These are phyloP conservation scores for Agelas oroides DNA, from an alignment of 37 sponge, comb jelly and placozoan genomes.

Conservation along the genomic window DNA sequence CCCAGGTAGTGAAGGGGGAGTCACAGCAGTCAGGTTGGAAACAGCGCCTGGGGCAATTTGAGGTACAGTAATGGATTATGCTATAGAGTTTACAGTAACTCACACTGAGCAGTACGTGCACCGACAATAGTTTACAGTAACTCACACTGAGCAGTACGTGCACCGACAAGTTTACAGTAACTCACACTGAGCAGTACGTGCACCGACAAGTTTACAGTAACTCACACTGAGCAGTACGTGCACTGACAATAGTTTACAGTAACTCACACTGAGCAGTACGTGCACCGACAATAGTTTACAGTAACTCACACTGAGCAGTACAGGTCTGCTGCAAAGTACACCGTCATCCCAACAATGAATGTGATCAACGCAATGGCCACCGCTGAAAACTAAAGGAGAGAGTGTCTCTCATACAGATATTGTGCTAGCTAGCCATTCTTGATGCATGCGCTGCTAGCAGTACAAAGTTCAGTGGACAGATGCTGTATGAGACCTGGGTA, in stretches of 20 bases:
- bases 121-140: neutral
- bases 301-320: slow-evolving; percentile 58
- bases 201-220: no score
- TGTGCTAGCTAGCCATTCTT: no score
- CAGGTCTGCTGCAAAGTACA: slow-evolving; percentile 40
- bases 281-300: neutral
- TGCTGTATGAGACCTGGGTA: no score
- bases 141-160: slow-evolving; percentile 59
- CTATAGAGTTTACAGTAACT: no score
- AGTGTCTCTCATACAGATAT: no score
- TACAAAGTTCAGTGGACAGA: no score
- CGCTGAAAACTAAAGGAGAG: slow-evolving; percentile 49
- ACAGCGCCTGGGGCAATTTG: slow-evolving; percentile 31
- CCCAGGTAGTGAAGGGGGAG: slow-evolving; percentile 28
- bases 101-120: neutral
- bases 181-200: slow-evolving; percentile 66
- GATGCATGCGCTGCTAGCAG: no score
- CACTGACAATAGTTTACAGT: no score
- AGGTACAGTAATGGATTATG: no score
- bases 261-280: neutral
- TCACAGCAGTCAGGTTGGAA: slow-evolving; percentile 26
- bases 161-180: neutral
- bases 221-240: neutral
- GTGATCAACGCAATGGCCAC: slow-evolving; percentile 55
- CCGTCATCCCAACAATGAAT: slow-evolving; percentile 22